Conservation (phyloP, 2,888 invertebrate species). For the Cyclophora albipunctata region DNA sequence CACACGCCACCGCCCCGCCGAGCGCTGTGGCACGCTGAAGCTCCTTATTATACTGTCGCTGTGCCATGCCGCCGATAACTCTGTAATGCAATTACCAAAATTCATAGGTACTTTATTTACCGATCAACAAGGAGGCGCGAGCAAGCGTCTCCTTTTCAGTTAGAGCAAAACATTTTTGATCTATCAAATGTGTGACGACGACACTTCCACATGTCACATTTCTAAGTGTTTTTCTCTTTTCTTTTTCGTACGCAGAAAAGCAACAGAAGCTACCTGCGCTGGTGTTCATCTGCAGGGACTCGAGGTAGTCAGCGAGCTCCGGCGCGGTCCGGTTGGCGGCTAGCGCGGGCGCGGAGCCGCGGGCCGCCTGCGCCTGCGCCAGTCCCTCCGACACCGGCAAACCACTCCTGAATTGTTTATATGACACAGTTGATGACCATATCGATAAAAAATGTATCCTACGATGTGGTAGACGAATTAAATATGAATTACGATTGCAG, state of each 20-base stretch:
- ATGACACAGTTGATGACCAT: neutral
- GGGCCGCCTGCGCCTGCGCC: slow-evolving; percentile 26
- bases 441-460: neutral
- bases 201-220: no score
- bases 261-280: slow-evolving; percentile 36
- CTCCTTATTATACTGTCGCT: slow-evolving; percentile 5
- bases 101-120: neutral
- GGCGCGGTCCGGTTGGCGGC: slow-evolving; percentile 50
- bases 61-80: slow-evolving; percentile 16
- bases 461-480: no score
- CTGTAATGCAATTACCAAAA: no score
- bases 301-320: slow-evolving; percentile 70
- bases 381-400: slow-evolving; percentile 39
- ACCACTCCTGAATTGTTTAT: slow-evolving; percentile 29
- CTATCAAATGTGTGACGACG: no score
- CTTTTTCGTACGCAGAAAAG: no score
- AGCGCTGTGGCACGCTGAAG: slow-evolving; percentile 4
- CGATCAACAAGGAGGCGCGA: neutral
- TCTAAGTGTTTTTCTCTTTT: no score
- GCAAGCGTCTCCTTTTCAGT: no score
- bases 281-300: slow-evolving; percentile 62
- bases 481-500: no score
- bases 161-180: no score
- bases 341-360: slow-evolving; percentile 6
- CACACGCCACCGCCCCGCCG: slow-evolving; percentile 36